phyloP scores from a whole-genome alignment of 2,888 invertebrate genomes.

The Melieria crassipennis region DNA sequence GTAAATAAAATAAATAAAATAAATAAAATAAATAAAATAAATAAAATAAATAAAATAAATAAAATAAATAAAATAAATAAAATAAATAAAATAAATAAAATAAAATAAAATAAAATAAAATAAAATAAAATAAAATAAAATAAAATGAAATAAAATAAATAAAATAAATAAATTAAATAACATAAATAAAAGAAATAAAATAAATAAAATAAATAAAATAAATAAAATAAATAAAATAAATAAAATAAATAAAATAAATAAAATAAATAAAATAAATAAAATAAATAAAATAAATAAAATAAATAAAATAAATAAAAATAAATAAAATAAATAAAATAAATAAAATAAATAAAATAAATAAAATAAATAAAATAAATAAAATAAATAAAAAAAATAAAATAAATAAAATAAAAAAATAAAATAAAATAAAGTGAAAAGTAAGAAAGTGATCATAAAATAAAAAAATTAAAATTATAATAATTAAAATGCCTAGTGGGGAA shows the following conservation, averaged over 20 bases:
- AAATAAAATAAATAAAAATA: constrained; percentile 5
- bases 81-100: not conserved
- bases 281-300: constrained; percentile 4
- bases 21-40: not conserved
- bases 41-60: too few species aligned
- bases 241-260: constrained; percentile 1
- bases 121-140: not conserved
- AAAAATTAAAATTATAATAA: too few species aligned
- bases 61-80: too few species aligned
- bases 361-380: not conserved
- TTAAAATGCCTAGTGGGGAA: too few species aligned
- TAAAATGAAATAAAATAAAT: constrained; percentile 15
- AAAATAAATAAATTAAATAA: constrained; percentile 1
- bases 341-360: constrained; percentile 12
- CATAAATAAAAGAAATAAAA: not conserved
- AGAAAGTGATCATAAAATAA: constrained; percentile 9
- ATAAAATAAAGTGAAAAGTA: constrained; percentile 10
- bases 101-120: not conserved
- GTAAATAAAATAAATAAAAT: too few species aligned
- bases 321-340: constrained; percentile 10
- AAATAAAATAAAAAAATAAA: constrained; percentile 2
- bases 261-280: constrained; percentile 6
- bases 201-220: constrained; percentile 8
- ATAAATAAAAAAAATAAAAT: not conserved
- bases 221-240: constrained; percentile 8